Conservation (phyloP, 2,113 vertebrate genomes). For the Lasiurus cinereus region DNA sequence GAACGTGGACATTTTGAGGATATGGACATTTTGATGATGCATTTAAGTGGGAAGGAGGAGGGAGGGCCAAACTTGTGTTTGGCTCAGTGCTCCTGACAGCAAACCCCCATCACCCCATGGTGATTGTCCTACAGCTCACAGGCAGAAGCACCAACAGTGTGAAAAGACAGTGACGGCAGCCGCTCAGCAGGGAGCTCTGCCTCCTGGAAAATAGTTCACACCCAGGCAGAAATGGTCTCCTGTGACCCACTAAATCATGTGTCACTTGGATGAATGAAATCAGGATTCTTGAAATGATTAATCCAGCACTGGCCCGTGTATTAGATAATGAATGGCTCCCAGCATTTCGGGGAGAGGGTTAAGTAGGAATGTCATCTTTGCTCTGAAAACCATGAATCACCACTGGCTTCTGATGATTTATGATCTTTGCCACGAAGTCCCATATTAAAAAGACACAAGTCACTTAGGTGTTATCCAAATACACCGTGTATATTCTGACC, state of each 20-base stretch:
- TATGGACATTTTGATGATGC: neutral
- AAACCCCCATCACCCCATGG: neutral
- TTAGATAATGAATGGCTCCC: constrained; percentile 63
- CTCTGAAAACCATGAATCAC: constrained; percentile 68
- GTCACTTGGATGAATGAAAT: constrained; percentile 16
- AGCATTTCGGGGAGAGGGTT: constrained; percentile 45
- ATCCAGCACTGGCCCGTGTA: constrained; percentile 39
- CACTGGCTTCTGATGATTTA: constrained; percentile 48
- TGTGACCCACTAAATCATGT: constrained; percentile 37
- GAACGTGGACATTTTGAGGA: neutral
- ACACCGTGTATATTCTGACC: neutral
- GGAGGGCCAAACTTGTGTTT: neutral
- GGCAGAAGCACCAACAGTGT: neutral
- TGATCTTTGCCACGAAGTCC: constrained; percentile 1
- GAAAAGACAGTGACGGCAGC: neutral
- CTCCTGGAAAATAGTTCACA: constrained; percentile 16
- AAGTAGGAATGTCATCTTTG: constrained; percentile 55
- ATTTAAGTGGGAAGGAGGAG: neutral
- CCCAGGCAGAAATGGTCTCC: neutral
- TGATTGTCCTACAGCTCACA: neutral
- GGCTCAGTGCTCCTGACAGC: neutral
- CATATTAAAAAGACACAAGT: constrained; percentile 12
- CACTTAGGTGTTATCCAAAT: neutral
- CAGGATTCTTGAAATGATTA: constrained; percentile 57
- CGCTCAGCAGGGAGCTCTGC: neutral